Evolutionary conservation across 37 sponge, comb jelly and placozoan genomes (phyloP), one percentile per base, ranked within the genome.

Genomic region (Geodia barretti): DNA sequence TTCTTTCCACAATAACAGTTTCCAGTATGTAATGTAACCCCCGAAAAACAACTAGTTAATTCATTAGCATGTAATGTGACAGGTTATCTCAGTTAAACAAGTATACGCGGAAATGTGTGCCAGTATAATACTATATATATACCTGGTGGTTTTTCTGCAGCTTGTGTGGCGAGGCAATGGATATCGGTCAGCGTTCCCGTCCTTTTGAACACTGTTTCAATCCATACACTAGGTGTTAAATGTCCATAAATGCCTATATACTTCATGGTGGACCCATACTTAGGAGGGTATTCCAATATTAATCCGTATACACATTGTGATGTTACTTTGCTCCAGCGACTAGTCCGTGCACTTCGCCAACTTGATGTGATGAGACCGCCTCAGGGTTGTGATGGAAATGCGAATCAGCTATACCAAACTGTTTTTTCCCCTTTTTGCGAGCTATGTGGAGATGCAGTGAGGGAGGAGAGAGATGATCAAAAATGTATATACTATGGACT

Each of bases 301-400:
- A 7, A 47, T 14, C 54, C 7, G n/a, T n/a, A n/a, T n/a, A n/a
- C n/a, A n/a, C n/a, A n/a, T n/a, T n/a, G n/a, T n/a, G n/a, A 7
- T 47, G 54, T 47, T 47, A 47, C 54, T 47, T 7, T 47, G 54
- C 54, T 47, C 14, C 40, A 74, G 47, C 20, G n/a, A 39, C 41
- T 75, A 61, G 39, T 88, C 81, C 3, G 39, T 61, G 23, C 79
- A n/a, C 83, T 72, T 87, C 88, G 21, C 86, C 85, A 21, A 93
- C 97, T 75, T 90, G n/a, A n/a, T n/a, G n/a, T 92, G 67, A 96
- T 87, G 78, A 95, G 92, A 31, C 67, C 92, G 92, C 67, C 92
- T 92, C 88, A 95, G 82, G 3, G 97, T 96, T 2, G 97, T 96
- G 23, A 96, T 79, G 20, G 93, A 92, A 8, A 90, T 66, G 40